Conservation (phyloP, 2,888 invertebrate species). For the Lasioglossum villosulum region DNA sequence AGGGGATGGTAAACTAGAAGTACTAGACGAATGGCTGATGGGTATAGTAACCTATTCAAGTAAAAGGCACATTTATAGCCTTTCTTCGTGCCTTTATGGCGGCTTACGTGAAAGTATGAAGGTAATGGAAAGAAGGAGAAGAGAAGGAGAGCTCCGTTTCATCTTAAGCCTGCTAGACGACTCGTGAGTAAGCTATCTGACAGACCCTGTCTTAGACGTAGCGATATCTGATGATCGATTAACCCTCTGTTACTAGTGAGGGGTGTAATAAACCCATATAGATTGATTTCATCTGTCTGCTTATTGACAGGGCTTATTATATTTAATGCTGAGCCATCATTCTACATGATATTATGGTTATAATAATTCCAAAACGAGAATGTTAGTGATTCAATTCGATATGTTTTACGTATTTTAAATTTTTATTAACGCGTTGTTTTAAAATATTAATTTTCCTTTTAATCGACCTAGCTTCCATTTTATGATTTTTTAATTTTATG, state of each 20-base stretch:
- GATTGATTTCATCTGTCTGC: neutral
- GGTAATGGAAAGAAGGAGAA: neutral
- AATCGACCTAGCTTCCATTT: too few species aligned
- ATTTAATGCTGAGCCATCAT: neutral
- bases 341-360: neutral
- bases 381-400: neutral
- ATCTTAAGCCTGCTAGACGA: neutral
- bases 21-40: neutral
- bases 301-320: neutral
- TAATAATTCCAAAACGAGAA: neutral
- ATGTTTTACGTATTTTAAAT: neutral
- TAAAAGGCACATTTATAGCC: slow-evolving; percentile 1
- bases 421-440: neutral
- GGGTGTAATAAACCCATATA: neutral
- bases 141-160: neutral
- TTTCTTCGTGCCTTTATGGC: neutral
- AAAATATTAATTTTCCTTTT: neutral
- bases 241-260: neutral
- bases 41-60: neutral
- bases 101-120: neutral
- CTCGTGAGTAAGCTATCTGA: neutral
- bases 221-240: neutral
- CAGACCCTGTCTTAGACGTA: neutral
- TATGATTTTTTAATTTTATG: too few species aligned
- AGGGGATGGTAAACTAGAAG: neutral